A percentile compares a stretch with the other conserved stretches of the same genome.
These are phyloP conservation scores for Heteropelma amictum DNA, from an alignment of 2,888 invertebrate genomes.

Conservation along the genomic window DNA sequence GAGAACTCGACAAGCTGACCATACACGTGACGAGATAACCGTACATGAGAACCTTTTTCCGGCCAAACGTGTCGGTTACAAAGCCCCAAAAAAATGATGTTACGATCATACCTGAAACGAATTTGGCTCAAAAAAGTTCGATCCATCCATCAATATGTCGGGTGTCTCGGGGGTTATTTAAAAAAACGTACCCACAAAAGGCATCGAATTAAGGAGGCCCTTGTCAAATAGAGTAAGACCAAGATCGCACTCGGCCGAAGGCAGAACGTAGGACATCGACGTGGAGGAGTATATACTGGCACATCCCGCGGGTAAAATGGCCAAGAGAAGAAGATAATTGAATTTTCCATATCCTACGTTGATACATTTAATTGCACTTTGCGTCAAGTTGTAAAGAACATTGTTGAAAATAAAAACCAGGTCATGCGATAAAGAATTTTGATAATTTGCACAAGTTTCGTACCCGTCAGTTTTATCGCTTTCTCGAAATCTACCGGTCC, in stretches of 20 bases:
- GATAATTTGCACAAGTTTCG: neutral
- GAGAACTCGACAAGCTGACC: constrained; percentile 69
- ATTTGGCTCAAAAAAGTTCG: neutral
- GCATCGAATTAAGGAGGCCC: constrained; percentile 80
- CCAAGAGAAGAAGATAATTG: constrained; percentile 79
- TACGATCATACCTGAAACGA: constrained; percentile 78
- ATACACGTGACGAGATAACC: constrained; percentile 70
- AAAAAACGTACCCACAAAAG: constrained; percentile 80
- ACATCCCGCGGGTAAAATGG: constrained; percentile 79
- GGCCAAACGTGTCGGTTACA: constrained; percentile 72
- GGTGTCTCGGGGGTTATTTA: no score
- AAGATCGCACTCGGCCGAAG: constrained; percentile 81
- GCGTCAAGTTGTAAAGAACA: neutral
- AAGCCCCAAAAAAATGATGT: constrained; percentile 80
- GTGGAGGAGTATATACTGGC: constrained; percentile 80
- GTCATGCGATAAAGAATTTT: neutral
- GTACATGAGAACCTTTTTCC: constrained; percentile 71
- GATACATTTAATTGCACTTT: neutral
- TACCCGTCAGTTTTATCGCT: constrained; percentile 70
- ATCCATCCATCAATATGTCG: no score
- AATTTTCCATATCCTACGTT: constrained; percentile 79
- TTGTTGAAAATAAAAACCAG: neutral
- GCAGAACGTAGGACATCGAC: constrained; percentile 80
- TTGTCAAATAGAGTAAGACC: constrained; percentile 79
- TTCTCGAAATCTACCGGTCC: constrained; percentile 71